Evolutionary conservation across 2,888 invertebrate species (phyloP).

Genomic region (Drosophila hamatofila): DNA sequence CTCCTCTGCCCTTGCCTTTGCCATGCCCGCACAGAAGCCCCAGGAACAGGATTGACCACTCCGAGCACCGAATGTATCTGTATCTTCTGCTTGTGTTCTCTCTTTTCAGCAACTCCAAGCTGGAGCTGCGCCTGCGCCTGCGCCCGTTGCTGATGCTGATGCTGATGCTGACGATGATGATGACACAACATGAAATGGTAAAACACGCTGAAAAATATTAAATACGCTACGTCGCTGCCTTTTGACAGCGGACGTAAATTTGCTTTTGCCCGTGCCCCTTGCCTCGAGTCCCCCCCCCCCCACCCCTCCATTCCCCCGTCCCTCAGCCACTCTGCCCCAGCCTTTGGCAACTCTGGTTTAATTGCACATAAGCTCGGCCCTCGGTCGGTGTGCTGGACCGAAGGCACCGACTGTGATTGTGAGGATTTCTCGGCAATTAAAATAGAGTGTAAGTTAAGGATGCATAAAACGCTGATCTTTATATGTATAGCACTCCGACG

Average conservation of each 20-base stretch:
- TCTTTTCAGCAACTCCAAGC: conserved; percentile 10
- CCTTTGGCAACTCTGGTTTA: conserved; percentile 56
- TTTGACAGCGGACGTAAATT: conserved; percentile 84
- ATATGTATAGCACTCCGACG: conserved; percentile 55
- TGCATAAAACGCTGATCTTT: conserved; percentile 82
- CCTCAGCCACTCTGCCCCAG: background rate
- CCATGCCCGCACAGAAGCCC: conserved; percentile 32
- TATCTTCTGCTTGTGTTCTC: conserved; percentile 38
- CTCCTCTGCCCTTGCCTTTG: background rate
- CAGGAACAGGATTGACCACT: conserved; percentile 69
- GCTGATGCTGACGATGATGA: conserved; percentile 74
- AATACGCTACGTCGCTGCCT: conserved; percentile 83
- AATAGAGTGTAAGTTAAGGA: conserved; percentile 82
- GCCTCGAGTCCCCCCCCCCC: background rate
- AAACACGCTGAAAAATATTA: conserved; percentile 84
- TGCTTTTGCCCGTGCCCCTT: conserved; percentile 68
- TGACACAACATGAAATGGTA: conserved; percentile 84
- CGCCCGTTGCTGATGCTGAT: conserved; percentile 32
- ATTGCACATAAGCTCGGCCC: conserved; percentile 69
- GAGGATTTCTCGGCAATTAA: conserved; percentile 82
- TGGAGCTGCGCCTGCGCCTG: conserved; percentile 23
- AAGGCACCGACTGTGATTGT: conserved; percentile 52
- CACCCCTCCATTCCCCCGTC: background rate
- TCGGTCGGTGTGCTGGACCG: conserved; percentile 36
- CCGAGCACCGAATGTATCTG: conserved; percentile 28